phyloP scores from a whole-genome alignment of 2,797 vertebrate genomes.

The Allobates femoralis region DNA sequence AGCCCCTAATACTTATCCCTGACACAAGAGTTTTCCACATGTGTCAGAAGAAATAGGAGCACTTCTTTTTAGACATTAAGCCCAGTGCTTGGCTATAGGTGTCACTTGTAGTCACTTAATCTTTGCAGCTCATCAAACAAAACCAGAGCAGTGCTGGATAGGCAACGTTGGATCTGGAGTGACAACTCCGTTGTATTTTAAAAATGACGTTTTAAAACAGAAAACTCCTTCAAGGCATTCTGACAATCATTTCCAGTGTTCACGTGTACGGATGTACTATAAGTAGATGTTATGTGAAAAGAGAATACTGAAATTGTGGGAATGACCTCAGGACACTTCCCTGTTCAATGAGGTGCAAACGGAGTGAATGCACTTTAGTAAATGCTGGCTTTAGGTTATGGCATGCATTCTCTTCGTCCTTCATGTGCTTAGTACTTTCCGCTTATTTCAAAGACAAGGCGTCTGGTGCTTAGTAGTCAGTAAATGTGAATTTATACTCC shows the following conservation, averaged over 20 bases:
- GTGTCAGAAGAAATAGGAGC: too few species aligned
- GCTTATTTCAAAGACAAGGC: constrained; percentile 62
- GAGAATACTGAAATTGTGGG: neutral
- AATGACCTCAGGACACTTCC: neutral
- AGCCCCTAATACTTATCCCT: too few species aligned
- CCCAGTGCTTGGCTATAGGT: too few species aligned
- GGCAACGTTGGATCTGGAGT: too few species aligned
- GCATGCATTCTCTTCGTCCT: neutral
- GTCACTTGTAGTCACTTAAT: too few species aligned
- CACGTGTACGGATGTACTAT: neutral
- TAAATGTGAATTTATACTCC: constrained; percentile 64
- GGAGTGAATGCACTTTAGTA: neutral
- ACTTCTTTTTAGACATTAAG: too few species aligned
- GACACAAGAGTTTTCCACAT: too few species aligned
- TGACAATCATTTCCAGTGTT: neutral
- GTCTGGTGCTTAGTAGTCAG: constrained; percentile 61
- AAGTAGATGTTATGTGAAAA: neutral
- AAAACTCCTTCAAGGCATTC: neutral
- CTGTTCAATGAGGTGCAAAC: neutral
- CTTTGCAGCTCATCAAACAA: too few species aligned
- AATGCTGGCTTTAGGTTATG: neutral
- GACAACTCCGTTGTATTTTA: too few species aligned
- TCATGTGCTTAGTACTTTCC: neutral
- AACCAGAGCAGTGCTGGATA: too few species aligned
- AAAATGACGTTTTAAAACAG: too few species aligned